Conservation (phyloP, 2,888 invertebrate species). For the Lepidocyrtoides sp. region DNA sequence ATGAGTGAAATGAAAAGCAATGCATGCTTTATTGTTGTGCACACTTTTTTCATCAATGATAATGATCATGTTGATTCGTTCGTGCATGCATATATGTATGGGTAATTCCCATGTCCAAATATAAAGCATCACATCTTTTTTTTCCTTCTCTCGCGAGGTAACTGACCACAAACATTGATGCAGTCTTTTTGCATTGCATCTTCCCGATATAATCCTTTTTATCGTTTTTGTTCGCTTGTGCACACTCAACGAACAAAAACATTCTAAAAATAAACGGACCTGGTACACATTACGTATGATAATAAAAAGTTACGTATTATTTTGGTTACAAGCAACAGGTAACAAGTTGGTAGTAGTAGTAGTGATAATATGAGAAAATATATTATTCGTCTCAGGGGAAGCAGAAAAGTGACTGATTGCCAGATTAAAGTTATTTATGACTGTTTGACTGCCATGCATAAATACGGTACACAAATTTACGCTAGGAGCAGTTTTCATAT, state of each 20-base stretch:
- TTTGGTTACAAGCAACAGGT: background rate
- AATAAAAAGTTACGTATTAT: conserved; percentile 17
- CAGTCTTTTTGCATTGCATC: conserved; percentile 55
- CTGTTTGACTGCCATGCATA: conserved; percentile 37
- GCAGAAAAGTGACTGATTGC: conserved; percentile 16
- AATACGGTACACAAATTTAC: conserved; percentile 24
- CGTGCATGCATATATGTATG: conserved; percentile 60
- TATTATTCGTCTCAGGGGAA: background rate
- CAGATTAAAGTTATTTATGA: conserved; percentile 45
- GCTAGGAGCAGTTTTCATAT: conserved; percentile 56
- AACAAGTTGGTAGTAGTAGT: conserved; percentile 29
- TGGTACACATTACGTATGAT: conserved; percentile 25
- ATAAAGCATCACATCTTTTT: conserved; percentile 64
- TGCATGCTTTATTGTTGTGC: conserved; percentile 19
- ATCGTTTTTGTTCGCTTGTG: conserved; percentile 21
- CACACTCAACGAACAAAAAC: conserved; percentile 16
- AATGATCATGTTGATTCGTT: conserved; percentile 58
- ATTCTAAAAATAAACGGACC: conserved; percentile 63
- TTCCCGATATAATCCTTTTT: conserved; percentile 45
- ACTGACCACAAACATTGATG: conserved; percentile 77
- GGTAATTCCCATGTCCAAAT: conserved; percentile 77
- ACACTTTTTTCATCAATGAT: conserved; percentile 29
- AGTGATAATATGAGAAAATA: background rate
- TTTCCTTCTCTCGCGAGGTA: conserved; percentile 68
- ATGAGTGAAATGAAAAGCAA: conserved; percentile 59